Evolutionary conservation across 2,888 invertebrate genomes (phyloP), one percentile per base, ranked within the genome.

Genomic region (Drosophila kanekoi): DNA sequence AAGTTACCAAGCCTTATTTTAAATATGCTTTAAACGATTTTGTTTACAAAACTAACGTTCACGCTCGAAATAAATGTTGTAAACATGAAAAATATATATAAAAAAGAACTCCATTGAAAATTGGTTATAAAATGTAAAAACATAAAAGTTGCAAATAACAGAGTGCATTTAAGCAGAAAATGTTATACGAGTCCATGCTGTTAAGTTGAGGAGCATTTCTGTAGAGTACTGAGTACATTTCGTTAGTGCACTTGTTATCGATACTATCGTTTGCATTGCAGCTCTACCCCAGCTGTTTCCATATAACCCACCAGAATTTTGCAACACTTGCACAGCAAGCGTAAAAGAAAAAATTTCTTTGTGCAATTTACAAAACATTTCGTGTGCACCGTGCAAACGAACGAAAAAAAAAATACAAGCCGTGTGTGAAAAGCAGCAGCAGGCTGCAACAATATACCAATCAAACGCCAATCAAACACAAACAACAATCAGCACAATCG

Each of bases 291-390:
- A 76, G 75, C 75, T 76, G 75, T 77, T 76, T 74, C 43, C 35
- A 33, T 47, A 41, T 14, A 23, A 67, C 35, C n/a, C 20, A 45
- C 32, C 53, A 68, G 72, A 61, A 66, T 63, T 77, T 77, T 77
- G 70, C 76, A 77, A 77, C 77, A 77, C 76, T 77, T 69, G 53
- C 65, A 58, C 54, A 45, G 60, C 72, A 69, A 75, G 77, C 68
- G 77, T 77, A 76, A 72, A 76, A 72, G 76, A 76, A 76, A 78
- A 78, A 79, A 77, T 79, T 79, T 79, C 77, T 79, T 79, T 77
- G 80, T 79, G 79, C 67, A 77, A 70, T 77, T 78, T 68, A 74
- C 57, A 68, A 74, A 79, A 79, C 74, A 79, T 79, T 77, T 74
- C 71, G 71, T 62, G 56, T 40, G 48, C 20, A 14, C 41, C 56